Base-by-base conservation (phyloP, 1,140 invertebrate genomes). In the Drosophila azteca region DNA sequence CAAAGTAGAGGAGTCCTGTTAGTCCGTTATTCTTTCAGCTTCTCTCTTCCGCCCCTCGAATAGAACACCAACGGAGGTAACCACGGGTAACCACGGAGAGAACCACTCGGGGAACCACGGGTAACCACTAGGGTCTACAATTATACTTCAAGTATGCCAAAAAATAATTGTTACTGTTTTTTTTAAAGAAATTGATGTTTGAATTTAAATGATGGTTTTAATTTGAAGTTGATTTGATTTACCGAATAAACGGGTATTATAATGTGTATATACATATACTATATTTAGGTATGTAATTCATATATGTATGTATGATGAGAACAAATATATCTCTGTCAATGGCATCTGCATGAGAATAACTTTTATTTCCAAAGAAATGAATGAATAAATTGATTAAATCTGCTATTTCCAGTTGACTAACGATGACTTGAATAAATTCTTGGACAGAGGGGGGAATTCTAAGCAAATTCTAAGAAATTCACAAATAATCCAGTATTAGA, bases 341-440 rank as follows among this genome's bases (percentile, higher is more conserved):
- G 50, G 35, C 49, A 58, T 69, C 46, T 69, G 67, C 52, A 70
- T 57, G 41, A 39, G 35, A 50, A 44, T 26, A 49, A 35, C 45
- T 68, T 44, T 1, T 58, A 39, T 69, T 39, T 69, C 52, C 35
- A 17, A 0, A 35, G 31, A 58, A 67, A 11, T 69, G 26, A 69
- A 58, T 69, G 64, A 58, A 58, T 35, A 58, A 15, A 58, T 17
- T 49, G 24, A 31, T n/a, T 29, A 44, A 17, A 17, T 5, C 31
- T 41, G 24, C 2, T n/a, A 41, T 35, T 49, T 44, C n/a, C 15
- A 20, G 39, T 29, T 51, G 54, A 24, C 41, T 74, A 73, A 74
- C 41, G 60, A 73, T 73, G 71, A 74, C 60, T 57, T 31, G 46
- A 1, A 9, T 2, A 24, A 63, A 65, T 44, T 4, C 1, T 22